These are phyloP conservation scores for Arctocebus calabarensis DNA, from an alignment of 2,797 vertebrate species.

Conservation along the genomic window DNA sequence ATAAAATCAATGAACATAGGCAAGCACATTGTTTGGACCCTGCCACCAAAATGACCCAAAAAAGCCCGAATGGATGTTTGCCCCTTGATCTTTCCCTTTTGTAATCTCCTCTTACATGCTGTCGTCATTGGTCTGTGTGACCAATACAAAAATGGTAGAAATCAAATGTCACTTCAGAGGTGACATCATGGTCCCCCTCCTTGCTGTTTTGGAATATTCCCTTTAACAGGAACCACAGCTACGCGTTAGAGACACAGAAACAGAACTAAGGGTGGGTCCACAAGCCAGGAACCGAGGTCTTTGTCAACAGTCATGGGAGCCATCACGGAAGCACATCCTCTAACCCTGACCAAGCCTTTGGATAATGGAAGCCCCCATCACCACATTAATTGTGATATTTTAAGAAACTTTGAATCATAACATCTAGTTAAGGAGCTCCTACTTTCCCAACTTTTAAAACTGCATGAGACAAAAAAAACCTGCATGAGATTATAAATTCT, in stretches of 20 bases:
- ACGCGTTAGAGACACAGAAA: background rate
- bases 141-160: background rate
- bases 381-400: background rate
- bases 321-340: background rate
- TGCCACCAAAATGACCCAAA: too few relatives aligned
- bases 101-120: background rate
- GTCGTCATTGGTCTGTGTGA: background rate
- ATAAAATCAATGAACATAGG: background rate
- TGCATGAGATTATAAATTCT: background rate
- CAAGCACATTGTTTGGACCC: background rate
- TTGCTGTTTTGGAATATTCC: background rate
- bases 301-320: background rate
- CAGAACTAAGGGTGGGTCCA: background rate
- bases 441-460: background rate
- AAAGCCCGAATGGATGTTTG: background rate
- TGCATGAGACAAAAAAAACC: background rate
- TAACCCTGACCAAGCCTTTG: background rate
- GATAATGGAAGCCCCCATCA: background rate
- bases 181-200: too few relatives aligned
- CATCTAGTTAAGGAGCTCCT: background rate
- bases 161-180: background rate
- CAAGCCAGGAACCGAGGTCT: background rate
- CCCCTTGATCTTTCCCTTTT: background rate
- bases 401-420: background rate
- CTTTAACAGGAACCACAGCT: background rate